Conservation (phyloP, 1,140 invertebrate species). For the Lepidurus packardi region DNA sequence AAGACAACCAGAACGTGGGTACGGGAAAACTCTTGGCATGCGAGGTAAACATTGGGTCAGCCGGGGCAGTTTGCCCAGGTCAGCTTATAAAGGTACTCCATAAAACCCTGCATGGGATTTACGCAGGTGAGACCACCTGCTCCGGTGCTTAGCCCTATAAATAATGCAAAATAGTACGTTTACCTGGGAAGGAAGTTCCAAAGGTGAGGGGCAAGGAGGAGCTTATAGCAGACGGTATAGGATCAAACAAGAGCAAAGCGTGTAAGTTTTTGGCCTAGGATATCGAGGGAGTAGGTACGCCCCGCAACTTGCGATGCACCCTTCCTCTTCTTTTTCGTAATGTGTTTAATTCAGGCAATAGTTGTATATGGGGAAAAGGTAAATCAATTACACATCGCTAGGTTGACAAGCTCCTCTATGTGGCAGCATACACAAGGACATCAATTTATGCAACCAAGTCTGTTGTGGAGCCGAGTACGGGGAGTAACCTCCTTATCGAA, state of each 20-base stretch:
- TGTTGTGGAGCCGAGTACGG: background rate
- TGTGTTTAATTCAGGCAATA: background rate
- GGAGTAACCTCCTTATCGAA: background rate
- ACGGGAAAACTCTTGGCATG: background rate
- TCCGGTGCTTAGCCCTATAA: constrained; percentile 21
- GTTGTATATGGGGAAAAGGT: background rate
- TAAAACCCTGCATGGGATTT: background rate
- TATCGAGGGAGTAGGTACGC: background rate
- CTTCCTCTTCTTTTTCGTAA: background rate
- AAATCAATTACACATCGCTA: constrained; percentile 5
- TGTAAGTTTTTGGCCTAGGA: background rate
- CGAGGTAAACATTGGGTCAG: constrained; percentile 9
- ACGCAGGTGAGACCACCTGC: constrained; percentile 1
- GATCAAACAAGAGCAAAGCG: background rate
- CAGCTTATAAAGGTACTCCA: background rate
- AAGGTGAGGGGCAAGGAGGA: background rate
- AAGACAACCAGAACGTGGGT: background rate
- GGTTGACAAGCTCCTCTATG: background rate
- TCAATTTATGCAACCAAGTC: background rate
- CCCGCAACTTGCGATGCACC: background rate
- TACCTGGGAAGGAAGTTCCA: background rate
- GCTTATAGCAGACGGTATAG: background rate
- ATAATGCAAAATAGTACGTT: constrained; percentile 2
- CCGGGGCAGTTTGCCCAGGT: background rate
- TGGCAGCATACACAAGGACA: background rate